These are phyloP conservation scores for Hypotaenidia philippensis DNA, from an alignment of 2,797 vertebrate genomes.

Conservation along the genomic window DNA sequence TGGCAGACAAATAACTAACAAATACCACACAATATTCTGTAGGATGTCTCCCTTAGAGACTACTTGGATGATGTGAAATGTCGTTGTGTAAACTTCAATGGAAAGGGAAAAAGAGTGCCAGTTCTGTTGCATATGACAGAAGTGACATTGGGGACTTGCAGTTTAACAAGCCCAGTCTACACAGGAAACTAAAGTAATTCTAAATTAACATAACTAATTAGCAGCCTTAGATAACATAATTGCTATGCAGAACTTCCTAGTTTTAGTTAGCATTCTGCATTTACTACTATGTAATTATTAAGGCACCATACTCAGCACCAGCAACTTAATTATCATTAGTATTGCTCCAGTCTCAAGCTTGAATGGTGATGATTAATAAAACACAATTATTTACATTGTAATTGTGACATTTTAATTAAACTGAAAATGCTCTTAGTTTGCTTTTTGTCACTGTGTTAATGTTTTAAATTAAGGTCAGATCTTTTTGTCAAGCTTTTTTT, in stretches of 20 bases:
- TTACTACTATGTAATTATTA: constrained; percentile 86
- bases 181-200: constrained; percentile 19
- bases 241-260: constrained; percentile 78
- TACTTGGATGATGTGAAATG: background rate
- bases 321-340: constrained; percentile 85
- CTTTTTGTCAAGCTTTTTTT: constrained; percentile 23
- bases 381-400: constrained; percentile 84
- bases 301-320: constrained; percentile 67
- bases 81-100: background rate
- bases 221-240: constrained; percentile 61
- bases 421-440: constrained; percentile 50
- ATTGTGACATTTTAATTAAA: constrained; percentile 73
- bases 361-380: constrained; percentile 85
- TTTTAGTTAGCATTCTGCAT: constrained; percentile 79
- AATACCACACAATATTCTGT: background rate
- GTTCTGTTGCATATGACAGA: background rate
- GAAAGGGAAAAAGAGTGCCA: background rate
- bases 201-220: constrained; percentile 68
- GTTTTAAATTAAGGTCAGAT: constrained; percentile 66
- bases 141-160: background rate
- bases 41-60: background rate
- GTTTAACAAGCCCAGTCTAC: constrained; percentile 31
- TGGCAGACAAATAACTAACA: background rate
- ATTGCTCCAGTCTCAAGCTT: constrained; percentile 79
- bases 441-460: constrained; percentile 60